Percentiles rank a stretch among this genome's conserved stretches.
These are phyloP conservation scores for Malacoraja senta DNA, from an alignment of 2,797 vertebrate genomes.

Conservation along the genomic window DNA sequence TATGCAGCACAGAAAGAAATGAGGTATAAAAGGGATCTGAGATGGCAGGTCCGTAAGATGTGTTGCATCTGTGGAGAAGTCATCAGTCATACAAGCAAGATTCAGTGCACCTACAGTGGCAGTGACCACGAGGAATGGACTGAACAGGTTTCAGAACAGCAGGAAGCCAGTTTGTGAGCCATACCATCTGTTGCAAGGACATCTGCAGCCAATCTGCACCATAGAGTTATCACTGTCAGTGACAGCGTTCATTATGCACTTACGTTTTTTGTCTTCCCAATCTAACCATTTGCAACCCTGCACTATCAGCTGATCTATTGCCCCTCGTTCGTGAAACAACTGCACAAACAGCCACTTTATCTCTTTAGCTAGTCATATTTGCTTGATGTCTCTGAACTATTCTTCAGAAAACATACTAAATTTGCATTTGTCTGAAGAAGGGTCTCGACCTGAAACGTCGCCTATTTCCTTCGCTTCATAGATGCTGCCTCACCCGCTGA, in stretches of 20 bases:
- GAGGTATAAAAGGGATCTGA: neutral
- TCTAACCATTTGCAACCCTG: neutral
- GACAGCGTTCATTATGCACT: neutral
- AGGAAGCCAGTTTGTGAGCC: constrained; percentile 25
- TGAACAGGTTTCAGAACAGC: neutral
- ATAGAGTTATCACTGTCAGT: neutral
- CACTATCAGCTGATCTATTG: neutral
- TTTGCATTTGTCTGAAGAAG: too few species aligned
- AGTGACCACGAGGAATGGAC: neutral
- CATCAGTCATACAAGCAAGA: neutral
- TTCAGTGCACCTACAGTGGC: neutral
- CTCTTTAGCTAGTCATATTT: neutral
- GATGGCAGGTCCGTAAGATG: neutral
- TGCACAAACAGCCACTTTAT: neutral
- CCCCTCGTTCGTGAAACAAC: neutral
- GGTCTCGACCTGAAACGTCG: too few species aligned
- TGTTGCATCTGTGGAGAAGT: neutral
- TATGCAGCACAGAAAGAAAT: neutral
- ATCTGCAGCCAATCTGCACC: neutral
- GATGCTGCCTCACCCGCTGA: too few species aligned
- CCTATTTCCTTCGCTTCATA: too few species aligned
- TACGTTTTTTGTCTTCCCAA: neutral
- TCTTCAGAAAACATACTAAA: too few species aligned
- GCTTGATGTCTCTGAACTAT: neutral
- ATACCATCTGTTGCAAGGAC: neutral